phyloP scores from a whole-genome alignment of 2,888 invertebrate species.

The Amiota communis region DNA sequence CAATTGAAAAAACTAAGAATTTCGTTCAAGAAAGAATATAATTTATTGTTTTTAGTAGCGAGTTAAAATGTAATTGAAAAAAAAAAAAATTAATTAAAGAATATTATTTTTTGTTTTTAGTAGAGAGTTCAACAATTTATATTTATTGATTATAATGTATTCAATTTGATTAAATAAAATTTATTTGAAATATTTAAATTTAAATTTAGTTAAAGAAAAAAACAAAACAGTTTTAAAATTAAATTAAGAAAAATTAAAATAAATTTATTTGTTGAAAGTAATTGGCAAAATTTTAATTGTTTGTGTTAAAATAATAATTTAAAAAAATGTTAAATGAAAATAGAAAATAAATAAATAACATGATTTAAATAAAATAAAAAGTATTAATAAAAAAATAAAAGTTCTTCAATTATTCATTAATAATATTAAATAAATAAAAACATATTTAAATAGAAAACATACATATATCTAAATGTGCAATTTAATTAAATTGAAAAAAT shows the following conservation, averaged over 20 bases:
- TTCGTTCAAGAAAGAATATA: too few relatives aligned
- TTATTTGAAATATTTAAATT: too few relatives aligned
- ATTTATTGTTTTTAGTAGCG: too few relatives aligned
- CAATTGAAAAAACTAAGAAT: conserved; percentile 4
- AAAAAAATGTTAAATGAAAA: background rate
- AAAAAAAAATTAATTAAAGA: too few relatives aligned
- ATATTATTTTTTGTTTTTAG: too few relatives aligned
- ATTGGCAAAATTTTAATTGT: background rate
- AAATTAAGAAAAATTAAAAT: conserved; percentile 4
- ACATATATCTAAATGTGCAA: conserved; percentile 1
- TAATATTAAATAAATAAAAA: background rate
- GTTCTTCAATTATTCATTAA: too few relatives aligned
- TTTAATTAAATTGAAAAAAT: conserved; percentile 25
- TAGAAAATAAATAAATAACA: background rate
- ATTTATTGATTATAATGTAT: too few relatives aligned
- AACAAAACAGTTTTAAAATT: background rate
- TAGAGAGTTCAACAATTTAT: too few relatives aligned
- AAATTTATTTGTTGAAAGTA: conserved; percentile 7
- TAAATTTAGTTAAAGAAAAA: too few relatives aligned
- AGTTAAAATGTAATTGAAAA: too few relatives aligned
- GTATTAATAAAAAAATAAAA: background rate
- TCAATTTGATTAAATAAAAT: too few relatives aligned
- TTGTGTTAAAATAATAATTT: too few relatives aligned
- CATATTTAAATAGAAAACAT: background rate
- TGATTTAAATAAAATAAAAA: background rate